Percentiles rank a stretch among this genome's conserved stretches.
These are phyloP conservation scores for Lepidocyrtinus sp. DNA, from an alignment of 2,888 invertebrate genomes.

Conservation along the genomic window DNA sequence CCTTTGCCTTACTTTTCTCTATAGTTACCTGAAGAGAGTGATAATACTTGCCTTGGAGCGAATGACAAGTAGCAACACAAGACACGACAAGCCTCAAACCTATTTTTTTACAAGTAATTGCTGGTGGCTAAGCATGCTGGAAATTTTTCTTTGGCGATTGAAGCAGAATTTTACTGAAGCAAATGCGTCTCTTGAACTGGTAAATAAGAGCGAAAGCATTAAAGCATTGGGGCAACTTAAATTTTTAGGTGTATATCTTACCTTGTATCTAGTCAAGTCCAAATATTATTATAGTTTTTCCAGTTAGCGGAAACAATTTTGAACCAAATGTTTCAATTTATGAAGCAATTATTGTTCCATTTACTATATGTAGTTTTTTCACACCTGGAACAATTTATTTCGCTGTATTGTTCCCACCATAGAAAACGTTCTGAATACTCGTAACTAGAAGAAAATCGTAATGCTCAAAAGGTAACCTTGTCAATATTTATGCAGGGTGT, in stretches of 20 bases:
- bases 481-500: no score
- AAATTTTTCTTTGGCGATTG: neutral
- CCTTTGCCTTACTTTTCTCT: neutral
- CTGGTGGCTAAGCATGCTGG: neutral
- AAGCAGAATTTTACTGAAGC: neutral
- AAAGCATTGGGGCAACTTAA: neutral
- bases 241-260: neutral
- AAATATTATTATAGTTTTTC: neutral
- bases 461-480: neutral
- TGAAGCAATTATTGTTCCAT: neutral
- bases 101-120: neutral
- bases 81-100: constrained; percentile 2
- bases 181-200: neutral
- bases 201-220: neutral
- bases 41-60: neutral
- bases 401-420: neutral
- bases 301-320: no score
- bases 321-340: neutral
- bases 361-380: neutral
- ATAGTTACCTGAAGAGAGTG: neutral
- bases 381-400: neutral
- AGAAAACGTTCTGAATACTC: no score
- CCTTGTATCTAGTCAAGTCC: neutral
- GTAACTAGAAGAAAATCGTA: neutral
- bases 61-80: constrained; percentile 5